These are phyloP conservation scores for Trachurus trachurus DNA, from an alignment of 2,797 vertebrate genomes.

Conservation along the genomic window DNA sequence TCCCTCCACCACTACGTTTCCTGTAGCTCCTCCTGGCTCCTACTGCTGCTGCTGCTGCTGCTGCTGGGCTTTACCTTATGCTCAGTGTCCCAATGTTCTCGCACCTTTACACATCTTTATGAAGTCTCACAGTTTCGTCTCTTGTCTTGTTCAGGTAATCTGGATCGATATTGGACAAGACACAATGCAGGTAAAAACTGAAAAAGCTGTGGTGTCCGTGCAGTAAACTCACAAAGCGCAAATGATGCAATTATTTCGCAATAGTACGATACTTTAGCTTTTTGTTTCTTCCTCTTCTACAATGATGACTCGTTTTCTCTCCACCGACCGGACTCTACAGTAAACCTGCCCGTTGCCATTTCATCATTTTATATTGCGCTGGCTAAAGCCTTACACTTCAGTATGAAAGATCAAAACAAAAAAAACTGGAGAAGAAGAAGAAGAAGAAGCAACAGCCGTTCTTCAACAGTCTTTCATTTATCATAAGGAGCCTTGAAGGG, in stretches of 20 bases:
- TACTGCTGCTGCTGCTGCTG: not conserved
- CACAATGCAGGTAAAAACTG: not conserved
- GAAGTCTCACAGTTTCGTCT: not conserved
- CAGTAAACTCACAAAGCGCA: not conserved
- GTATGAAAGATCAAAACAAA: conserved; percentile 11
- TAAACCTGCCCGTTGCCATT: conserved; percentile 35
- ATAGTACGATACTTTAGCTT: not conserved
- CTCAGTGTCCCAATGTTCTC: not conserved
- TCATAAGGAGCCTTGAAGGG: conserved; percentile 53
- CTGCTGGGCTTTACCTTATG: not conserved
- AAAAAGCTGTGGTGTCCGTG: not conserved
- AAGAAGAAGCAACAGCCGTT: conserved; percentile 32
- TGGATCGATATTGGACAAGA: not conserved
- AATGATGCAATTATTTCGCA: not conserved
- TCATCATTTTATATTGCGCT: conserved; percentile 48
- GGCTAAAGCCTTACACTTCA: conserved; percentile 41
- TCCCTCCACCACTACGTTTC: too few relatives aligned
- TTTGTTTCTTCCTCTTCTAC: not conserved
- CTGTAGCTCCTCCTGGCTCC: not conserved
- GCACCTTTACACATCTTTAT: not conserved
- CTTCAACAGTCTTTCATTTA: conserved; percentile 62
- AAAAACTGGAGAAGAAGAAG: conserved; percentile 8
- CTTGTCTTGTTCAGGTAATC: not conserved
- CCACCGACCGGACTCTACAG: conserved; percentile 14
- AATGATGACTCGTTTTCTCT: conserved; percentile 6